phyloP scores from a whole-genome alignment of 2,888 invertebrate species.

The Crematogaster levior region DNA sequence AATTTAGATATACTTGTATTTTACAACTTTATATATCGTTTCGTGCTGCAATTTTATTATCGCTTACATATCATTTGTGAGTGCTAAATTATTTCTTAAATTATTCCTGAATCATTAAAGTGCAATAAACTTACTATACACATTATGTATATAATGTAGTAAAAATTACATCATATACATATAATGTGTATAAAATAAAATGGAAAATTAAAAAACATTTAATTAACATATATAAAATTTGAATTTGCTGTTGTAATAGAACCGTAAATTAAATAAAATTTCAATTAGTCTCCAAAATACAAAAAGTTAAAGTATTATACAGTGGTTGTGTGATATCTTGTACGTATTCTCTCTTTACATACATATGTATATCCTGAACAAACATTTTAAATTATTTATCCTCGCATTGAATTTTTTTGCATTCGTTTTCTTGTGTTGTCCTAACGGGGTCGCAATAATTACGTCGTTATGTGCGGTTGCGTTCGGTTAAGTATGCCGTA shows the following conservation, averaged over 20 bases:
- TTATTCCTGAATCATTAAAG: not conserved
- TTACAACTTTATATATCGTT: not conserved
- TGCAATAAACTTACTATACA: not conserved
- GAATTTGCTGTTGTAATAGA: not conserved
- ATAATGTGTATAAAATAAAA: not conserved
- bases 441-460: not conserved
- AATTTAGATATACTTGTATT: not conserved
- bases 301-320: not conserved
- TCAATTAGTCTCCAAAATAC: not conserved
- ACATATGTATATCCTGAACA: not conserved
- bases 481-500: constrained; percentile 6
- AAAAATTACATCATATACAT: not conserved
- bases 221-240: not conserved
- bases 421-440: not conserved
- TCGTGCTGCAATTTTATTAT: not conserved
- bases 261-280: too few relatives aligned
- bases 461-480: constrained; percentile 13
- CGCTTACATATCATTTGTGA: not conserved
- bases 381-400: constrained; percentile 7
- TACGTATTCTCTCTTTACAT: not conserved
- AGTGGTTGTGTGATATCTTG: too few relatives aligned
- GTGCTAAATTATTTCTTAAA: constrained; percentile 1
- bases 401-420: not conserved
- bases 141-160: too few relatives aligned
- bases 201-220: too few relatives aligned